These are phyloP conservation scores for Acleris literana DNA, from an alignment of 2,888 invertebrate species.

Conservation along the genomic window DNA sequence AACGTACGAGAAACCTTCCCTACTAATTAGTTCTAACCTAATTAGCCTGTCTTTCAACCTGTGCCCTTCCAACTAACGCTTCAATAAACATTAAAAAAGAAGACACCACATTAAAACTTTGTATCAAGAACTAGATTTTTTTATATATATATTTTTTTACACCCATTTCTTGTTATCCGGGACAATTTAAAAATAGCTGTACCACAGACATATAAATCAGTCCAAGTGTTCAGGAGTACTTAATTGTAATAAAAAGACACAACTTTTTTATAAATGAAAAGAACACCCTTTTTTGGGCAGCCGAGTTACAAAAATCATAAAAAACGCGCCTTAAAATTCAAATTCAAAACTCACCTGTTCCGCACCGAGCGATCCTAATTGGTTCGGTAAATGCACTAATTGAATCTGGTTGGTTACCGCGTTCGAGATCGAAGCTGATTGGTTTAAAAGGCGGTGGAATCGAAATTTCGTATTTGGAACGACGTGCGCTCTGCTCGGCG, in stretches of 20 bases:
- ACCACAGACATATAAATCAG: no score
- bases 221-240: no score
- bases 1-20: conserved; percentile 56
- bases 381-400: conserved; percentile 33
- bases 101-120: no score
- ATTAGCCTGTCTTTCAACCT: conserved; percentile 57
- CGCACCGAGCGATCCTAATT: conserved; percentile 20
- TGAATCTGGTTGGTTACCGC: conserved; percentile 30
- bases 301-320: not conserved
- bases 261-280: no score
- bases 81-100: conserved; percentile 32
- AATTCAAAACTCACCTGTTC: conserved; percentile 34
- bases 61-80: conserved; percentile 45
- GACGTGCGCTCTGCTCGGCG: conserved; percentile 57
- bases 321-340: conserved; percentile 5
- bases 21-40: conserved; percentile 76
- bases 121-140: no score
- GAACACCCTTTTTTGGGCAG: no score
- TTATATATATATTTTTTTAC: no score
- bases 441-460: conserved; percentile 37
- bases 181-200: no score
- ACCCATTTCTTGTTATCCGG: no score
- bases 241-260: no score
- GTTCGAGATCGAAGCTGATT: conserved; percentile 27
- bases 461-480: conserved; percentile 38